Evolutionary conservation across 30 jellyfish, hydroid and myxozoan species (phyloP), one percentile per base, ranked within the genome.

Genomic region (Phacellophora camtschatica): DNA sequence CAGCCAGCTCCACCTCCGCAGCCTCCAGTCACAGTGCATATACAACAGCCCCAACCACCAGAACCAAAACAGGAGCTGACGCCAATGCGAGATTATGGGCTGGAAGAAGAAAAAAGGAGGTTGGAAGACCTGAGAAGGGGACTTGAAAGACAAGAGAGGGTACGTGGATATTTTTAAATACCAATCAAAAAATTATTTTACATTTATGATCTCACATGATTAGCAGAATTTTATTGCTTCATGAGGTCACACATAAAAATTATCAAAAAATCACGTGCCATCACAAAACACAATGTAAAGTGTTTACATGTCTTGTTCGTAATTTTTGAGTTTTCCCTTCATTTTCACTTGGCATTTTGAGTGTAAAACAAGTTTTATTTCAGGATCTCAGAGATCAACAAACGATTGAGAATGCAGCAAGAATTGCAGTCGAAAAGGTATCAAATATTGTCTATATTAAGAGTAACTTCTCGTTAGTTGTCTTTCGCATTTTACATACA

Each of bases 121-220:
- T 61, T 92, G 77, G 89, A 92, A 66, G 95, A 92, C n/a, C 78
- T 92, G 83, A 71, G 88, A 37, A 61, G 35, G 18, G 98, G 88
- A 11, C 77, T 92, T 28, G 90, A 90, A 50, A 71, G 59, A 29
- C 98, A 92, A 62, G 98, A 92, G 68, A 84, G 88, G 95, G 98
- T 85, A 48, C 48, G 81, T 13, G 19, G 30, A 4, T 5, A 29
- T 18, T 22, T 5, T n/a, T 42, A 5, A 28, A 30, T 8, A 6
- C 48, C 10, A 6, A 41, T 8, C 76, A 19, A 15, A 33, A 41
- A 15, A 37, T 15, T 7, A 8, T 6, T 11, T 10, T 16, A 8
- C n/a, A n/a, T n/a, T n/a, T n/a, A n/a, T n/a, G n/a, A n/a, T n/a
- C n/a, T n/a, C n/a, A n/a, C n/a, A n/a, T n/a, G n/a, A n/a, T n/a